Evolutionary conservation across 2,797 vertebrate genomes (phyloP).

Genomic region (Peromyscus nudipes): DNA sequence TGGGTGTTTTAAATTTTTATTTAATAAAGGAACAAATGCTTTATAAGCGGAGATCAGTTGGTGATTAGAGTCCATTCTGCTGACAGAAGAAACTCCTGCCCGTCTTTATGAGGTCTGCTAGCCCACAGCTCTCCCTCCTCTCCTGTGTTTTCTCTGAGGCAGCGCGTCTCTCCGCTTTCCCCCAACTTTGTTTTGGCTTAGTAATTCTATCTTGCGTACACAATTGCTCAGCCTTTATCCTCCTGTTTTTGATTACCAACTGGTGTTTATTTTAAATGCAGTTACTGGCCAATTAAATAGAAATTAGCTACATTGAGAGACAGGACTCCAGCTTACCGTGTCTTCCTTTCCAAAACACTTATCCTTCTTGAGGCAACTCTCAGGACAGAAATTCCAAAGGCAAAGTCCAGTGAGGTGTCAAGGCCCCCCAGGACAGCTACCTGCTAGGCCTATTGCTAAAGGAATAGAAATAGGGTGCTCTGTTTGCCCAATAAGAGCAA

Average conservation of each 20-base stretch:
- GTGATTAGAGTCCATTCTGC: constrained; percentile 60
- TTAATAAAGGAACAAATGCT: constrained; percentile 58
- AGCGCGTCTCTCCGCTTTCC: constrained; percentile 2
- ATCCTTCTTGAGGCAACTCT: not conserved
- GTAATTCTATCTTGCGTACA: constrained; percentile 70
- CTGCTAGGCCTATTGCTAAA: not conserved
- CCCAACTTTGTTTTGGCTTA: constrained; percentile 63
- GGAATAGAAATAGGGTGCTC: not conserved
- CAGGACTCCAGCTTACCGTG: not conserved
- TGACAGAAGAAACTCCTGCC: constrained; percentile 57
- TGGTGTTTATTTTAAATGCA: constrained; percentile 78
- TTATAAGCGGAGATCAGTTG: constrained; percentile 65
- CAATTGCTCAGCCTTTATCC: constrained; percentile 72
- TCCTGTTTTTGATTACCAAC: constrained; percentile 80
- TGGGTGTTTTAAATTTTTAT: constrained; percentile 59
- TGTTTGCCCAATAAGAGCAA: not conserved
- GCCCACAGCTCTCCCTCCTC: constrained; percentile 22
- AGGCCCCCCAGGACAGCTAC: not conserved
- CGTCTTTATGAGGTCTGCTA: constrained; percentile 42
- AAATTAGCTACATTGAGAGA: constrained; percentile 65
- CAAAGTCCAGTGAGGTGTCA: not conserved
- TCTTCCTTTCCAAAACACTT: constrained; percentile 17
- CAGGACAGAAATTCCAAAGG: constrained; percentile 45
- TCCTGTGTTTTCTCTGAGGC: constrained; percentile 42
- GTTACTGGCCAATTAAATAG: constrained; percentile 67